Conservation (phyloP, 2,888 invertebrate species). For the Cheilosia vernalis region DNA sequence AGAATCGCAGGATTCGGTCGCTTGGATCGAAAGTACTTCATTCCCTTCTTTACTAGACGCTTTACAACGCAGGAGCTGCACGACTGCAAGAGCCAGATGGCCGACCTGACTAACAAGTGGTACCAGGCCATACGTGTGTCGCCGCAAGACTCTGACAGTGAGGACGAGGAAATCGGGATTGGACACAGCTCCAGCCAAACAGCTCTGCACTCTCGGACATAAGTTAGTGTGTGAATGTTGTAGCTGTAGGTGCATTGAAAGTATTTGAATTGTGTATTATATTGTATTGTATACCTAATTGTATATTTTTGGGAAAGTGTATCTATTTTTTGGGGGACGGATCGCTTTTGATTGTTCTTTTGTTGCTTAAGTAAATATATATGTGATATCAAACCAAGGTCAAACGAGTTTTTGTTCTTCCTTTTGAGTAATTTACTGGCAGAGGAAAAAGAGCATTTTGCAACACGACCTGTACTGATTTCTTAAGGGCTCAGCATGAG, state of each 20-base stretch:
- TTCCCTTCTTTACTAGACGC: conserved; percentile 97
- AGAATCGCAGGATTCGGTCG: conserved; percentile 94
- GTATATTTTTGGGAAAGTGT: conserved; percentile 46
- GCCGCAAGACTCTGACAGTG: conserved; percentile 93
- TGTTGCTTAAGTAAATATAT: conserved; percentile 73
- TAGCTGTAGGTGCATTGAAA: background rate
- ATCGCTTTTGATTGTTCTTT: conserved; percentile 70
- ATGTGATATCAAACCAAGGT: conserved; percentile 71
- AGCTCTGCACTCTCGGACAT: conserved; percentile 55
- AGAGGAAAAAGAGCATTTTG: too few species aligned
- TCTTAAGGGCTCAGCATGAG: too few species aligned
- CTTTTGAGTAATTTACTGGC: background rate
- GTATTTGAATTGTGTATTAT: conserved; percentile 63
- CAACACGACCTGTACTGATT: too few species aligned
- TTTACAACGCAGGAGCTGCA: conserved; percentile 98
- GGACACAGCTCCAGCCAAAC: conserved; percentile 79
- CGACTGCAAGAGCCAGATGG: conserved; percentile 98
- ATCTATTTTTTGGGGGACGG: conserved; percentile 31
- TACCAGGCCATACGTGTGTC: conserved; percentile 97
- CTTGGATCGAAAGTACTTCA: conserved; percentile 96
- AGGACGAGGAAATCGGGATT: conserved; percentile 84
- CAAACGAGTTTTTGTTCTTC: background rate
- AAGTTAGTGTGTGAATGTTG: background rate
- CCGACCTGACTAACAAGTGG: conserved; percentile 97
- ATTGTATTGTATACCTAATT: conserved; percentile 40